Base-by-base conservation (phyloP, 2,113 vertebrate genomes). In the Pygoscelis adeliae region DNA sequence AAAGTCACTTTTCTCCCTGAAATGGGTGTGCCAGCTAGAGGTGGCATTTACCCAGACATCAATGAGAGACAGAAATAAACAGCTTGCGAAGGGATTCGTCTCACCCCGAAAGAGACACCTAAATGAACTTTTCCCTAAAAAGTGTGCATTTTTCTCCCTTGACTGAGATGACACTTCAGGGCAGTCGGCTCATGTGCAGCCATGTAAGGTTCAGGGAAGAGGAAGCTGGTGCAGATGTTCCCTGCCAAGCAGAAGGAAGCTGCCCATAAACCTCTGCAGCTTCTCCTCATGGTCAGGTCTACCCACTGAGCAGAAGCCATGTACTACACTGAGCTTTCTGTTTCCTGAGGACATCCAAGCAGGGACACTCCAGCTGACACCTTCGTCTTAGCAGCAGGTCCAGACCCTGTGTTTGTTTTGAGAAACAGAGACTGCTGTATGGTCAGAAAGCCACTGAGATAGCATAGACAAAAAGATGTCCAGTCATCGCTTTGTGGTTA, bases 251-350 rank as follows among this genome's bases (percentile, higher is more conserved):
- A 84, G 38, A 73, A 71, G 62, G 18, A 80, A 66, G 22, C 32
- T 81, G 27, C 6, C 32, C 25, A 17, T 25, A 22, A 44, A 7
- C 15, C 30, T 63, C 52, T 82, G 59, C 15, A 62, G 15, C 29
- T 59, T 59, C 29, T 92, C 30, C 22, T 49, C 7, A 2, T 3
- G 20, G n/a, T 55, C 58, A 66, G 40, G 8, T 53, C n/a, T 85
- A 30, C 10, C 9, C 49, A 6, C 5, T 36, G 38, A 92, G 40
- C 49, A 72, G 20, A 89, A 73, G 6, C 30, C 26, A 9, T 1
- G 6, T 8, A 25, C 53, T 42, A 19, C 55, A 29, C 3, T 0
- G 2, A n/a, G 25, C 14, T 58, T 13, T 44, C 46, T 83, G n/a
- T n/a, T 69, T 87, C 44, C 69, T 65, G 69, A 76, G 34, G 73